Evolutionary conservation across 2,888 invertebrate species (phyloP), one percentile per base, ranked within the genome.

Genomic region (Apamea epomidion): DNA sequence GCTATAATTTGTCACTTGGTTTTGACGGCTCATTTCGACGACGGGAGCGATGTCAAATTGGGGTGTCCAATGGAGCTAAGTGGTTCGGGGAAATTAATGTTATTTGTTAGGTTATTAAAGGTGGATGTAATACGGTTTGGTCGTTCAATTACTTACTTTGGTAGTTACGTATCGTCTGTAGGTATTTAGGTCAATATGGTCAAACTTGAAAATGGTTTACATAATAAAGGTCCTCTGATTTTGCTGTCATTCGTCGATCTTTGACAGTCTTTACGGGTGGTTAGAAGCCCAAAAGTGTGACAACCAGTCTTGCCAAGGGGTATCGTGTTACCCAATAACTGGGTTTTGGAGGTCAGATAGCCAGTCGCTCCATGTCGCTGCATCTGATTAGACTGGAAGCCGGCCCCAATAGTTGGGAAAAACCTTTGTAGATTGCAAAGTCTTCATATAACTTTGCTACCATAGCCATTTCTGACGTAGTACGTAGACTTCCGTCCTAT

Each of bases 1-100:
- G 78, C 65, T 82, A 73, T 80, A 81, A 88, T 87, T 85, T 88
- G 85, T 87, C 85, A 84, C 79, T 80, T 64, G 54, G 32, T 72
- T 80, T 60, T 74, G 54, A 74, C 37, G 77, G 73, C n/a, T 29
- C 62, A 80, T 80, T 80, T 80, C 76, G n/a, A 5, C 37, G 42
- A 42, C 37, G 69, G 32, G 29, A 69, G 85, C 88, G 82, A 21
- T 54, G 42, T 76, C 37, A 78, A 51, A 75, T 83, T 32, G 18
- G 32, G n/a, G 14, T 54, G 45, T 18, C 48, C 60, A 69, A 29
- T 51, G 25, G 37, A 42, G 25, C 48, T 65, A 48, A 78, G 42
- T 78, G 54, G 12, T 71, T 65, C 51, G 16, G 18, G 7, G 7
- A 72, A 81, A 62, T 51, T 58, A 65, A 60, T 72, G 45, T 45